Percentiles rank a stretch among this genome's conserved stretches.
phyloP scores from a whole-genome alignment of 1,140 invertebrate genomes.

The Platorchestia sp. region DNA sequence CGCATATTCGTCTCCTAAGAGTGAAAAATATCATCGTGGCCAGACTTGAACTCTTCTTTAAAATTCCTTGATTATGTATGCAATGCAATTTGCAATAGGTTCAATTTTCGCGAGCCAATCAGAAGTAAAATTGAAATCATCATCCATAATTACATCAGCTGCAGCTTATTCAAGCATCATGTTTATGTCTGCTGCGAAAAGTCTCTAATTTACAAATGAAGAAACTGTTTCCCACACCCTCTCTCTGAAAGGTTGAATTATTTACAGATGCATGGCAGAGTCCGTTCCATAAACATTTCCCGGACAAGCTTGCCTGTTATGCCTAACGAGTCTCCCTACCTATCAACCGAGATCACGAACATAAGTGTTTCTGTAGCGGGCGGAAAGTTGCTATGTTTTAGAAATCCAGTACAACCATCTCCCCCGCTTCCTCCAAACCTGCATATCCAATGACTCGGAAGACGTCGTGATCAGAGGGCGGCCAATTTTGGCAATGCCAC shows the following conservation, averaged over 20 bases:
- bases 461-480: slow-evolving; percentile 2
- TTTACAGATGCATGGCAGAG: neutral
- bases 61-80: neutral
- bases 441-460: slow-evolving; percentile 46
- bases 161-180: neutral
- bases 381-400: neutral
- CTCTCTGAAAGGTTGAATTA: neutral
- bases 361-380: neutral
- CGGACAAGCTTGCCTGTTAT: neutral
- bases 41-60: neutral
- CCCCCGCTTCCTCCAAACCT: neutral
- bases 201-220: neutral
- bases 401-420: neutral
- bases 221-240: neutral
- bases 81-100: neutral
- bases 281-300: neutral
- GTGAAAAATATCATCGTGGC: neutral
- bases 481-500: slow-evolving; percentile 27
- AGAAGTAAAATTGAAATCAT: neutral
- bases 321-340: neutral
- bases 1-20: neutral
- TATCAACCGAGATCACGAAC: neutral
- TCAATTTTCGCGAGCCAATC: neutral
- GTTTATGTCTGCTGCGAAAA: neutral
- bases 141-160: neutral